Base-by-base conservation (phyloP, 2,888 invertebrate genomes). In the Amphipyra tragopoginis region DNA sequence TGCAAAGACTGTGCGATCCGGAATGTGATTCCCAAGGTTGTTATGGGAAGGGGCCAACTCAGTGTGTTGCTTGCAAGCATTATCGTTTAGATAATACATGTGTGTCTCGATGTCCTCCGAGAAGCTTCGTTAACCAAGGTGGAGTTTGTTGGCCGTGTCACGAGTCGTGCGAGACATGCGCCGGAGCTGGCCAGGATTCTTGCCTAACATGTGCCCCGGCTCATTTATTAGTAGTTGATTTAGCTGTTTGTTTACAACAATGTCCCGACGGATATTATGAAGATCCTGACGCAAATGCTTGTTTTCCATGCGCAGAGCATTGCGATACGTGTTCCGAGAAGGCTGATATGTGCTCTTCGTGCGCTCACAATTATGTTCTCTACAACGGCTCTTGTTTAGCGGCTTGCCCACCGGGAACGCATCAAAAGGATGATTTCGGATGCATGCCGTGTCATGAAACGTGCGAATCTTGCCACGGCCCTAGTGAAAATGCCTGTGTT, bases 191-290 rank as follows among this genome's bases (percentile, higher is more conserved):
- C 9, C 98, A 97, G 86, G 97, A 97, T 85, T 97, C 97, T 52
- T 98, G 98, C 81, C 93, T 98, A 7, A 97, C 97, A 10, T 98
- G 98, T 86, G 97, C 97, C 0, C 97, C 97, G 0, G 97, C 97
- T 47, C 97, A 98, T 87, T 95, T 98, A 56, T 96, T 97, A 83
- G 97, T 98, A 53, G 96, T 97, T 10, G 98, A 98, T 90, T 94
- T 98, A 71, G 97, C 97, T 54, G 97, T 98, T 42, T 98, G 98
- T 84, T 94, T 98, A 62, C 98, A 98, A 91, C 97, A 97, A 80
- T 98, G 98, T 85, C 98, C 98, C 0, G 98, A 98, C 82, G 98
- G 98, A 43, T 98, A 98, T 86, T 98, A 97, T 85, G 97, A 97
- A 94, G 97, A 97, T 86, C 95, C 96, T 14, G 96, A 96, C 68